Conservation (phyloP, 2,888 invertebrate genomes). For the Xanthorhoe designata region DNA sequence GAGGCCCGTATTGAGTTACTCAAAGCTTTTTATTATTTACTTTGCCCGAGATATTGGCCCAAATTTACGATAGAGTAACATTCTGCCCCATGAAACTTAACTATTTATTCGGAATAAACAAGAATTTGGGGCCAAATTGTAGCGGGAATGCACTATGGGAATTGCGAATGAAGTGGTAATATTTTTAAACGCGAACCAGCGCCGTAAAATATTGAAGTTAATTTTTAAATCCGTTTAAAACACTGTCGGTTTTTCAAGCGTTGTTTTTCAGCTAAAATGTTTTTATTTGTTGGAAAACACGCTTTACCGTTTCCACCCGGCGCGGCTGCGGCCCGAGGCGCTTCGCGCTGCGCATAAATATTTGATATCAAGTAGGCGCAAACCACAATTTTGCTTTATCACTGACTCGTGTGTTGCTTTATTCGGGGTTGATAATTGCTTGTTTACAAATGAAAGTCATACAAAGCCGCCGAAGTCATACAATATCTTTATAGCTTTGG, state of each 20-base stretch:
- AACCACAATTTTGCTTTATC: slow-evolving; percentile 63
- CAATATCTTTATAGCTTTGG: too few relatives aligned
- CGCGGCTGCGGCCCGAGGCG: slow-evolving; percentile 54
- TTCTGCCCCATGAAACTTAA: slow-evolving; percentile 17
- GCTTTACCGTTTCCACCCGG: slow-evolving; percentile 58
- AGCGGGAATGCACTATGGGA: slow-evolving; percentile 17
- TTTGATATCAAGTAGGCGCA: slow-evolving; percentile 63
- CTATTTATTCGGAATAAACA: slow-evolving; percentile 19
- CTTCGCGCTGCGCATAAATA: slow-evolving; percentile 62
- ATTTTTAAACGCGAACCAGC: slow-evolving; percentile 30
- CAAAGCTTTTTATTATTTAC: slow-evolving; percentile 53
- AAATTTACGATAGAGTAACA: slow-evolving; percentile 28
- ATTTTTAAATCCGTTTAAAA: slow-evolving; percentile 45
- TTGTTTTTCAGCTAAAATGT: slow-evolving; percentile 60
- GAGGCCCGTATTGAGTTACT: slow-evolving; percentile 45
- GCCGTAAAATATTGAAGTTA: slow-evolving; percentile 36
- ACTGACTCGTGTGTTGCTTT: slow-evolving; percentile 48
- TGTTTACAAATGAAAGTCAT: slow-evolving; percentile 45
- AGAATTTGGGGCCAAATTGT: slow-evolving; percentile 25
- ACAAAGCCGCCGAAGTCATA: too few relatives aligned
- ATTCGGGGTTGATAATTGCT: slow-evolving; percentile 51
- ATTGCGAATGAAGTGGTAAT: slow-evolving; percentile 30
- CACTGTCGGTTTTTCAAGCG: slow-evolving; percentile 48
- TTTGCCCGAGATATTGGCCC: slow-evolving; percentile 35
- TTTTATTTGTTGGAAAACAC: slow-evolving; percentile 61